These are phyloP conservation scores for Drosophila saltans DNA, from an alignment of 1,140 invertebrate species.

Conservation along the genomic window DNA sequence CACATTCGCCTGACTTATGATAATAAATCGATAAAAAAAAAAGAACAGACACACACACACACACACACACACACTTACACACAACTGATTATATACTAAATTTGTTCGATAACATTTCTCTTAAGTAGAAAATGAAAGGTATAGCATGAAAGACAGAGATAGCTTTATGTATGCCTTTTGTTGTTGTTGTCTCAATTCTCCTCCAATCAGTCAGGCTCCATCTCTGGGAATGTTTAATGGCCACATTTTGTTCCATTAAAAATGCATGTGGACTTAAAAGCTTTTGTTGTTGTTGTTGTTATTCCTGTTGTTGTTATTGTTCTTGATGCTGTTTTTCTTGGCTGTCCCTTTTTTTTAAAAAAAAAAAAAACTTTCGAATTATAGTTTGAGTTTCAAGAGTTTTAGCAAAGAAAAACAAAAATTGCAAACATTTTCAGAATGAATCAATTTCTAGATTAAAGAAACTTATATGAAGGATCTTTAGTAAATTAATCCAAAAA, in stretches of 20 bases:
- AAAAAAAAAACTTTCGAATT: not conserved
- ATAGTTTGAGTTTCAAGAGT: not conserved
- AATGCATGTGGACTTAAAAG: slow-evolving; percentile 78
- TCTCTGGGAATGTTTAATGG: slow-evolving; percentile 74
- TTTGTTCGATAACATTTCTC: not conserved
- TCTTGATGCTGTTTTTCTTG: slow-evolving; percentile 25
- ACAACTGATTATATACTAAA: not conserved
- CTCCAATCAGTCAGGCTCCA: slow-evolving; percentile 35
- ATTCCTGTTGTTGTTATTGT: slow-evolving; percentile 23
- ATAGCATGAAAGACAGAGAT: not conserved
- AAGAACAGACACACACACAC: no score
- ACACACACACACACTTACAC: not conserved
- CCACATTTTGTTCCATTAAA: slow-evolving; percentile 80
- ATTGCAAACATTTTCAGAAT: no score
- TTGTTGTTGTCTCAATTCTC: slow-evolving; percentile 21
- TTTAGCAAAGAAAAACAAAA: not conserved
- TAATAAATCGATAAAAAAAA: slow-evolving; percentile 9
- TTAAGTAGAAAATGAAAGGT: not conserved
- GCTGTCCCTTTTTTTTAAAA: slow-evolving; percentile 17
- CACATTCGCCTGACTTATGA: not conserved
- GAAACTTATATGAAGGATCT: no score
- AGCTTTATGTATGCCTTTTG: slow-evolving; percentile 17
- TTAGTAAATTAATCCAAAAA: no score
- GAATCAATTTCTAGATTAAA: no score
- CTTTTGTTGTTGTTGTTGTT: slow-evolving; percentile 64